Evolutionary conservation across 1,140 invertebrate species (phyloP), one percentile per base, ranked within the genome.

Genomic region (Lordiphosa mommai): DNA sequence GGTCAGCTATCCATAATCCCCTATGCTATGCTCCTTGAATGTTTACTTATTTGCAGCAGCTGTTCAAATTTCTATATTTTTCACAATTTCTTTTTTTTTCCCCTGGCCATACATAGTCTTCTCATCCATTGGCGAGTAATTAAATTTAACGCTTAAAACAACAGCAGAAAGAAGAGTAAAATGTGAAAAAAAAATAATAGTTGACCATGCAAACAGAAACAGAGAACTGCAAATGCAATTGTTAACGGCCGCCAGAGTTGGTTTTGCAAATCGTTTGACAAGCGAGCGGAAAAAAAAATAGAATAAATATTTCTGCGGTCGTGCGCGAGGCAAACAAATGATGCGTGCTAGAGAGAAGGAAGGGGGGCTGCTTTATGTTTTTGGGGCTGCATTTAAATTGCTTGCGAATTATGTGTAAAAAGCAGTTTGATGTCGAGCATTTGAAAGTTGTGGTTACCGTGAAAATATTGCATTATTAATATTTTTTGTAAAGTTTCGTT

Each of bases 231-330:
- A 76, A 76, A 80, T 71, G 72, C 61, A 67, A 80, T 76, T 82
- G 77, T 74, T 57, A 80, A 74, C 61, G 61, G 66, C 49, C 34
- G 64, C 41, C 66, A 47, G 65, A 71, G 76, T 84, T 80, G 76
- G 76, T 82, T 84, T 76, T 71, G 76, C 76, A 80, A 84, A 82
- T 80, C 76, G 71, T 76, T 82, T 80, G 77, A 80, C 76, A 82
- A 36, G 77, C 51, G 37, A 44, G 32, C 13, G 48, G 65, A 60
- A 74, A 63, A 51, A 53, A 47, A 72, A 66, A 36, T 10, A 16
- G 50, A 72, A 72, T 63, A 68, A 73, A 73, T 69, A 74, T 73
- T 44, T 72, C 49, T 73, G 71, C 52, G 71, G 71, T 73, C 58
- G 49, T 30, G 47, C 50, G 49, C 49, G 65, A 48, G 44, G 60